Conservation (phyloP, 1,140 invertebrate species). For the Sitophilus oryzae region DNA sequence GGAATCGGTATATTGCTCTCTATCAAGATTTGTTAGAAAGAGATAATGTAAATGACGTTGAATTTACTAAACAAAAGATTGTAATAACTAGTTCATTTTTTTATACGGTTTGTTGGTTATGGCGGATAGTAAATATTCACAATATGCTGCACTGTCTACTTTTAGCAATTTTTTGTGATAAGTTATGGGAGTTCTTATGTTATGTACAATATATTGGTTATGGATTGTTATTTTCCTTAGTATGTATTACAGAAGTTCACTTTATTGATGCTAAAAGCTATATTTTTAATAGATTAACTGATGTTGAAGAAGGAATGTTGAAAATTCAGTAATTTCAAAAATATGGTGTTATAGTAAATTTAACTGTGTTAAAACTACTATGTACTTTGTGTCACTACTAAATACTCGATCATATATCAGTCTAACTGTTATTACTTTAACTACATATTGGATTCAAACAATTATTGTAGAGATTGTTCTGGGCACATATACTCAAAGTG, state of each 20-base stretch:
- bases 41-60: conserved; percentile 46
- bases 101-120: conserved; percentile 65
- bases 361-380: too few species aligned
- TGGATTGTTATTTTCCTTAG: conserved; percentile 50
- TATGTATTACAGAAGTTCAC: conserved; percentile 56
- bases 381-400: too few species aligned
- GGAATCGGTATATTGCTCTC: conserved; percentile 74
- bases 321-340: too few species aligned
- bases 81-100: conserved; percentile 61
- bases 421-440: too few species aligned
- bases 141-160: conserved; percentile 69
- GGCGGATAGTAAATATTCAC: conserved; percentile 76
- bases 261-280: conserved; percentile 48
- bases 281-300: conserved; percentile 11
- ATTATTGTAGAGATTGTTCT: too few species aligned
- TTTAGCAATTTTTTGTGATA: conserved; percentile 74
- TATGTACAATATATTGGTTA: conserved; percentile 58
- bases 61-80: conserved; percentile 50
- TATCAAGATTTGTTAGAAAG: conserved; percentile 70
- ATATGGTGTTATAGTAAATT: too few species aligned
- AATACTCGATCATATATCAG: too few species aligned
- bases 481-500: too few species aligned
- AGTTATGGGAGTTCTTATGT: conserved; percentile 65
- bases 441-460: too few species aligned
- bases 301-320: neutral